These are phyloP conservation scores for Myocastor coypus DNA, from an alignment of 2,113 vertebrate species.

Conservation along the genomic window DNA sequence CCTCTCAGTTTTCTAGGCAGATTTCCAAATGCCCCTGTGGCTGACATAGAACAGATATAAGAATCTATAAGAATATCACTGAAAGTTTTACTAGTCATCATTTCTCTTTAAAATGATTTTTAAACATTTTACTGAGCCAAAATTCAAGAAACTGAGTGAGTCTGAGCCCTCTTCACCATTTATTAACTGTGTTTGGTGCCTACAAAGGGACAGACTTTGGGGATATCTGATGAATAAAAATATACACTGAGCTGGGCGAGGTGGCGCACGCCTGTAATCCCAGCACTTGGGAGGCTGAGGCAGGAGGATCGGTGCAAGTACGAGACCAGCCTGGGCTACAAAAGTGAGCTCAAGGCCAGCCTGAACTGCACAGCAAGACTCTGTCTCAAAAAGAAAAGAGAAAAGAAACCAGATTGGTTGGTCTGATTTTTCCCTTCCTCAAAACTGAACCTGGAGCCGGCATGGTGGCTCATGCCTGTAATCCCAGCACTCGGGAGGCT, in stretches of 20 bases:
- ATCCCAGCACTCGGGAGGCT: no score
- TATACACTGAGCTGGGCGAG: no score
- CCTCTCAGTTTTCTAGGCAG: not conserved
- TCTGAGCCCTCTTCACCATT: not conserved
- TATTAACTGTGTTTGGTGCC: not conserved
- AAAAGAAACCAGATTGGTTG: no score
- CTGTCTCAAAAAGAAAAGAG: no score
- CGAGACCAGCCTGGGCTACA: no score
- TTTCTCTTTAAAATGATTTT: not conserved
- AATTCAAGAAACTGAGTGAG: not conserved
- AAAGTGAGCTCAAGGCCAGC: no score
- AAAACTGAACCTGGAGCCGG: no score
- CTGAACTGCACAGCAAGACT: no score
- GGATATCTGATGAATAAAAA: not conserved
- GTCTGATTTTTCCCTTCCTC: no score
- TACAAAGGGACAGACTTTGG: not conserved
- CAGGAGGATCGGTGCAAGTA: no score
- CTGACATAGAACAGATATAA: not conserved
- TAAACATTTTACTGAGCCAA: not conserved
- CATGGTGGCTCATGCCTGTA: no score
- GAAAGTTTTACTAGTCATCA: not conserved
- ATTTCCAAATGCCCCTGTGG: not conserved
- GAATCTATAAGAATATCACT: constrained; percentile 13
- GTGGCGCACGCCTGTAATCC: no score
- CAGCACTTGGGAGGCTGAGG: not conserved